Evolutionary conservation across 2,113 vertebrate species (phyloP).

Genomic region (Alethe diademata): DNA sequence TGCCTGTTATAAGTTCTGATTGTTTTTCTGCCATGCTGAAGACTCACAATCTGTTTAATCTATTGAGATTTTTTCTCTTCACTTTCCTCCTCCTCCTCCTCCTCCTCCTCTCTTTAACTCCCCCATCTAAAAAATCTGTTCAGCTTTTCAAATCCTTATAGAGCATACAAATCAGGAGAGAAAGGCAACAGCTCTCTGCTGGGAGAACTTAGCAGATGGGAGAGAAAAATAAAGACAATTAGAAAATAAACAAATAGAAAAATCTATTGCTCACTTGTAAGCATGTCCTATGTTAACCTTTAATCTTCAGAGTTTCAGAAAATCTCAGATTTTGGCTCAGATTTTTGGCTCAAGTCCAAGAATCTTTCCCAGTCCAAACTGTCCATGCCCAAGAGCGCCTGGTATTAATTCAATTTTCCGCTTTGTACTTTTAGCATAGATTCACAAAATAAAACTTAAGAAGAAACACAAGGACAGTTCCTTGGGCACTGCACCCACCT

Average conservation of each 20-base stretch:
- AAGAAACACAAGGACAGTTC: background rate
- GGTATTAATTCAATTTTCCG: background rate
- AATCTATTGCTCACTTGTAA: background rate
- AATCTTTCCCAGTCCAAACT: background rate
- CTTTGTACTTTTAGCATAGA: background rate
- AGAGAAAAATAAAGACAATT: background rate
- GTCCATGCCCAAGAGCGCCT: background rate
- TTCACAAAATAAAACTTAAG: background rate
- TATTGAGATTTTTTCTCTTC: background rate
- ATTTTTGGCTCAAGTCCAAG: background rate
- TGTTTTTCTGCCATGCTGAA: background rate
- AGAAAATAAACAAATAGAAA: no score
- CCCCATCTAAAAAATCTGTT: background rate
- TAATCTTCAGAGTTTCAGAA: background rate
- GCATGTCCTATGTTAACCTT: background rate
- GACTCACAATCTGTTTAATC: background rate
- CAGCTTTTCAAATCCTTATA: background rate
- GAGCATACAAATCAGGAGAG: background rate
- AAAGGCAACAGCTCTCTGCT: background rate
- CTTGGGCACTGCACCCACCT: constrained; percentile 24
- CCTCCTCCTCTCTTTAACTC: background rate
- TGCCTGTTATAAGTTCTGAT: background rate
- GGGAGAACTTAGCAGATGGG: background rate
- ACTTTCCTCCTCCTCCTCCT: background rate
- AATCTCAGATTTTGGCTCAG: background rate